These are phyloP conservation scores for Mylabris phalerata DNA, from an alignment of 1,140 invertebrate genomes.

Conservation along the genomic window DNA sequence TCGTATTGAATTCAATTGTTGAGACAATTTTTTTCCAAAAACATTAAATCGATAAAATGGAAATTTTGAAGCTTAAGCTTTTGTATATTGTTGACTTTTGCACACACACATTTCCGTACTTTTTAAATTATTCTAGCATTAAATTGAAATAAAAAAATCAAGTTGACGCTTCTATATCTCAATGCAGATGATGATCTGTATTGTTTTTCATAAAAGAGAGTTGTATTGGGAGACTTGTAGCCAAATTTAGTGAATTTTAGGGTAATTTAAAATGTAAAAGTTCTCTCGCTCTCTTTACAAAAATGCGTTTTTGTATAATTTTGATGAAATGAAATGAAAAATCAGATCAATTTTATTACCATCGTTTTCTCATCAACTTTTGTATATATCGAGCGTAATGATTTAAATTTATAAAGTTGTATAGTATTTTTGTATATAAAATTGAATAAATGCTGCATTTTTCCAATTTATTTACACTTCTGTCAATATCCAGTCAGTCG, in stretches of 20 bases:
- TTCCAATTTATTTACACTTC: neutral
- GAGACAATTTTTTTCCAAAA: no score
- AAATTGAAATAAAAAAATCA: neutral
- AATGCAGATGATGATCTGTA: neutral
- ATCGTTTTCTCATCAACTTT: slow-evolving; percentile 9
- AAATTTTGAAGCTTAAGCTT: neutral
- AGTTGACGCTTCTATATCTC: neutral
- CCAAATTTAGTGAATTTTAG: no score
- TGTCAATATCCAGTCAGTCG: no score
- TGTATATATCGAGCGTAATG: slow-evolving; percentile 9
- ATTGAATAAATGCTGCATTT: slow-evolving; percentile 22
- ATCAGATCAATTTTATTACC: slow-evolving; percentile 6
- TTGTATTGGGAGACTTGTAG: no score
- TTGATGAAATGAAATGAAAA: neutral
- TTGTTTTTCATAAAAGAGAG: neutral
- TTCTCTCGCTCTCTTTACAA: neutral
- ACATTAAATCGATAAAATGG: no score
- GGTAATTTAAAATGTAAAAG: neutral
- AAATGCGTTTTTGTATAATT: no score
- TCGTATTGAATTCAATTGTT: neutral
- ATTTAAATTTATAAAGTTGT: slow-evolving; percentile 19
- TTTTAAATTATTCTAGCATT: slow-evolving; percentile 4
- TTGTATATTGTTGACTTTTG: slow-evolving; percentile 8
- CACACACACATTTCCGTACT: neutral
- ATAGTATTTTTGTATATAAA: slow-evolving; percentile 31